Conservation (phyloP, 2,797 vertebrate genomes). For the Silurus lanzhouensis region DNA sequence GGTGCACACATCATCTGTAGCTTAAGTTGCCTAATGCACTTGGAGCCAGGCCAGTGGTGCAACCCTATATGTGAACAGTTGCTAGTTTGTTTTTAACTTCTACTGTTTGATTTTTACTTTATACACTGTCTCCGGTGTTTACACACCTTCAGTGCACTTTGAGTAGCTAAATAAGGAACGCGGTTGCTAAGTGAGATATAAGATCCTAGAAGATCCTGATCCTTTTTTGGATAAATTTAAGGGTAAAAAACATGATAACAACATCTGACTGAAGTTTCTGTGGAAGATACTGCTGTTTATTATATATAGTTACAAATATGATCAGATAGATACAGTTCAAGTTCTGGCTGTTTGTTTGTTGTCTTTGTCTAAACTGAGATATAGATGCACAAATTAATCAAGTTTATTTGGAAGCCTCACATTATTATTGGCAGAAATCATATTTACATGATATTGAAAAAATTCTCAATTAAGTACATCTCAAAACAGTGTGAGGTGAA, state of each 20-base stretch:
- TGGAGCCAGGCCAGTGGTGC: conserved; percentile 33
- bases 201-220: neutral
- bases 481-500: neutral
- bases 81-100: conserved; percentile 51
- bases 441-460: neutral
- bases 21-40: conserved; percentile 37
- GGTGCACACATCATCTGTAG: conserved; percentile 45
- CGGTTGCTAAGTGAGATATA: neutral
- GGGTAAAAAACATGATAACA: neutral
- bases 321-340: too few relatives aligned
- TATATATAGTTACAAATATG: neutral
- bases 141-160: conserved; percentile 25
- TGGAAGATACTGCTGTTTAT: neutral
- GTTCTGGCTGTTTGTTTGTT: neutral
- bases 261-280: neutral
- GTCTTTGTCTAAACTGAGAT: neutral
- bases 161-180: conserved; percentile 1
- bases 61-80: conserved; percentile 40
- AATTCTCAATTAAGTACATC: neutral
- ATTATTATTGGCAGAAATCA: neutral
- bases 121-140: conserved; percentile 35
- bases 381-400: neutral
- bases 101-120: conserved; percentile 32
- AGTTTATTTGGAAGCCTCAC: too few relatives aligned
- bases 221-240: neutral